phyloP scores from a whole-genome alignment of 2,113 vertebrate genomes.

The Limnothrissa miodon region DNA sequence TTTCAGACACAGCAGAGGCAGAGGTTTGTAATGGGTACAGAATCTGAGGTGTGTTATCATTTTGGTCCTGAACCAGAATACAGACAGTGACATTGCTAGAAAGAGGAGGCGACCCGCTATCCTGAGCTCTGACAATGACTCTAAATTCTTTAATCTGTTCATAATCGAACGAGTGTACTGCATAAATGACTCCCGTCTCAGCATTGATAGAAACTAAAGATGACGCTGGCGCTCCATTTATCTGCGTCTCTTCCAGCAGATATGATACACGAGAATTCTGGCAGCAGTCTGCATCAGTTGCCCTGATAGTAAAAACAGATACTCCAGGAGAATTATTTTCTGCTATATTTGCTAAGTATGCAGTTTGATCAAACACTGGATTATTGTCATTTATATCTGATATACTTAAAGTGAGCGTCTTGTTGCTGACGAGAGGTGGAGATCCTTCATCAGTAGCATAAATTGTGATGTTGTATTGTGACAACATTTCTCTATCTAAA shows the following conservation, averaged over 20 bases:
- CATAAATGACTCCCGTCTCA: slow-evolving; percentile 45
- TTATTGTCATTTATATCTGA: slow-evolving; percentile 66
- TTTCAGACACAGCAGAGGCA: slow-evolving; percentile 50
- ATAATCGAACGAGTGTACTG: slow-evolving; percentile 50
- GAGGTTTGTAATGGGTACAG: slow-evolving; percentile 66
- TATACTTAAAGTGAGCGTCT: slow-evolving; percentile 44
- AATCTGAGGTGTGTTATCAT: slow-evolving; percentile 77
- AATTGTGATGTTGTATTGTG: slow-evolving; percentile 60
- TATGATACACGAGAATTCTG: slow-evolving; percentile 29
- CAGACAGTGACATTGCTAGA: slow-evolving; percentile 46
- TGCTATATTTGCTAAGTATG: slow-evolving; percentile 39
- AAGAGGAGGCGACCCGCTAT: slow-evolving; percentile 52
- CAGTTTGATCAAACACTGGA: slow-evolving; percentile 43
- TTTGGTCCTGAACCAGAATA: slow-evolving; percentile 58
- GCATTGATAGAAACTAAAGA: slow-evolving; percentile 48
- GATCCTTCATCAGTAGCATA: slow-evolving; percentile 52
- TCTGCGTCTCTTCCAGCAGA: neutral
- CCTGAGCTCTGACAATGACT: slow-evolving; percentile 44
- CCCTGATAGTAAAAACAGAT: slow-evolving; percentile 33
- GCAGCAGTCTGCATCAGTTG: slow-evolving; percentile 49
- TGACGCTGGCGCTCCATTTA: slow-evolving; percentile 42
- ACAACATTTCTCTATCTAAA: slow-evolving; percentile 55
- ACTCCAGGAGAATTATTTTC: slow-evolving; percentile 61
- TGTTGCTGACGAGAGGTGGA: slow-evolving; percentile 45
- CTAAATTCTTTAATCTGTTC: slow-evolving; percentile 50